Evolutionary conservation across 2,797 vertebrate genomes (phyloP).

Genomic region (Lithobates pipiens): DNA sequence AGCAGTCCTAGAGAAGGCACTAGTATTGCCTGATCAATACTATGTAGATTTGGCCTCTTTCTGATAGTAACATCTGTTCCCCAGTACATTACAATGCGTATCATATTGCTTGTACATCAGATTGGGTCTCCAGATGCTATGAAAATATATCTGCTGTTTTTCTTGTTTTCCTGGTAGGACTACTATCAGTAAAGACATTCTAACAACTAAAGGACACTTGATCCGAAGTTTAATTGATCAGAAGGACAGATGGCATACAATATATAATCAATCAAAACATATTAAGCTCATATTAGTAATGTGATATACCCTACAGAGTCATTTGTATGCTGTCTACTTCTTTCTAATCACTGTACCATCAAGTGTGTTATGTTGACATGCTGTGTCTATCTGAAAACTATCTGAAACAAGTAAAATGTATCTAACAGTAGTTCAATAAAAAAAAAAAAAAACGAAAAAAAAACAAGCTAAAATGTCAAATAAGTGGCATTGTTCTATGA

Average conservation of each 20-base stretch:
- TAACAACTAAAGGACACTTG: slow-evolving; percentile 55
- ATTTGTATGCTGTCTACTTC: slow-evolving; percentile 35
- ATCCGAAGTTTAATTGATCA: slow-evolving; percentile 56
- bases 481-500: background rate
- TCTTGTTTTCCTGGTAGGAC: slow-evolving; percentile 43
- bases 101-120: slow-evolving; percentile 49
- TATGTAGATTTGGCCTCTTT: background rate
- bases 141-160: slow-evolving; percentile 49
- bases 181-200: slow-evolving; percentile 17
- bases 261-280: slow-evolving; percentile 60
- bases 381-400: background rate
- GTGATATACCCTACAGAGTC: slow-evolving; percentile 44
- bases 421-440: background rate
- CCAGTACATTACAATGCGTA: slow-evolving; percentile 40
- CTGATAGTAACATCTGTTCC: slow-evolving; percentile 45
- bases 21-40: slow-evolving; percentile 22
- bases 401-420: background rate
- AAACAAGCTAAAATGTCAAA: background rate
- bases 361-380: background rate
- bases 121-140: slow-evolving; percentile 42
- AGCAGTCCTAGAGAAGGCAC: background rate
- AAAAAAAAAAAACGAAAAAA: no score
- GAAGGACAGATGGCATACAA: slow-evolving; percentile 58
- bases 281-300: slow-evolving; percentile 53
- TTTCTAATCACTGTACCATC: slow-evolving; percentile 12